Evolutionary conservation across 2,888 invertebrate species (phyloP).

Genomic region (Trachelus tabidus): DNA sequence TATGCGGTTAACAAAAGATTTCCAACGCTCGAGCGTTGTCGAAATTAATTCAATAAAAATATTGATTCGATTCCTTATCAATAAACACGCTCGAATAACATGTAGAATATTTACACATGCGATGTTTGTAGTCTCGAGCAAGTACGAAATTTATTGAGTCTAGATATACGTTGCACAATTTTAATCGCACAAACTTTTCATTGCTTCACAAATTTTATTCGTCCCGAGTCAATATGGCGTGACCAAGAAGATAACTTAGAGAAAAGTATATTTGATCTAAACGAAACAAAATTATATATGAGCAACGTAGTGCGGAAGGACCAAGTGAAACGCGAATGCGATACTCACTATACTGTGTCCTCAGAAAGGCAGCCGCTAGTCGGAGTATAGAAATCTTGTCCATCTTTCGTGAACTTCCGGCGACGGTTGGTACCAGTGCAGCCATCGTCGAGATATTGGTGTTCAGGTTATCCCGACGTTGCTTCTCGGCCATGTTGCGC

Average conservation of each 20-base stretch:
- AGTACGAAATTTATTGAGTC: background rate
- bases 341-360: constrained; percentile 77
- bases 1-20: too few relatives aligned
- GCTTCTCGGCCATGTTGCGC: constrained; percentile 91
- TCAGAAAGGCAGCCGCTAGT: constrained; percentile 85
- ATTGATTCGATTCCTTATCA: background rate
- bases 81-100: background rate
- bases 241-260: background rate
- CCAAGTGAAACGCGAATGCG: background rate
- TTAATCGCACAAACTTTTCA: background rate
- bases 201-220: background rate
- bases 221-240: background rate
- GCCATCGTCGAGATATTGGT: constrained; percentile 85
- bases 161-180: background rate
- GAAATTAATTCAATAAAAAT: background rate
- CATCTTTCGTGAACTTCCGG: constrained; percentile 83
- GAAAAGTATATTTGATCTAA: background rate
- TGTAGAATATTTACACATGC: background rate
- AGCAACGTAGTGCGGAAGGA: background rate
- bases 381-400: constrained; percentile 93
- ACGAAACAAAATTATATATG: background rate
- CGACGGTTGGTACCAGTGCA: constrained; percentile 84
- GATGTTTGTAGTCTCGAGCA: background rate
- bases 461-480: constrained; percentile 90
- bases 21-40: background rate